Evolutionary conservation across 2,797 vertebrate genomes (phyloP), one percentile per base, ranked within the genome.

Genomic region (Triplophysa yarkandensis): DNA sequence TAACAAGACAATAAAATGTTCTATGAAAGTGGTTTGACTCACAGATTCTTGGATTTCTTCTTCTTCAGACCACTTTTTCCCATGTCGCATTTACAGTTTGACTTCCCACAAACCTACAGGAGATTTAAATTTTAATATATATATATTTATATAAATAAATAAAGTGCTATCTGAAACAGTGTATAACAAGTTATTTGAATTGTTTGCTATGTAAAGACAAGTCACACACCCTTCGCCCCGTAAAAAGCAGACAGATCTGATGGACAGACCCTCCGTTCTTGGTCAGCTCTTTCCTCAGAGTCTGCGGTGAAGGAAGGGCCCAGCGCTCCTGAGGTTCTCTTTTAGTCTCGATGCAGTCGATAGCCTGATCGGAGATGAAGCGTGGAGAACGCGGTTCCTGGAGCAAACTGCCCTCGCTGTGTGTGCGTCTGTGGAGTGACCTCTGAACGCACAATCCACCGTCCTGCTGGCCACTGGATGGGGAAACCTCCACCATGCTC

Each of bases 361-460:
- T 89, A 84, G 93, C 94, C 86, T 93, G 95, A 87, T 98, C 95
- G 0, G 96, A 97, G 80, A 94, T 87, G 81, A 95, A 96, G 83
- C 89, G 91, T n/a, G 93, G 89, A 1, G 92, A 87, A 0, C 88
- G 90, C 60, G 91, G 77, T 77, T 96, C 94, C 84, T 92, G 93
- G 61, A 95, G 89, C 46, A 98, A 88, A 79, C 94, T 96, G 63
- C 95, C 95, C 83, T 98, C 96, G 0, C 95, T 97, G 86, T 96
- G 92, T 0, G 95, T 96, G 46, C 95, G 93, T 74, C 93, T 88
- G 46, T 92, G 88, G 77, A 94, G 87, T 0, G 87, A 94, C 86
- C 87, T 90, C 88, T 91, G 90, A 77, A 92, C 90, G 0, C 89
- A 87, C 58, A 94, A 86, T 6, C 80, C 57, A 0, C 68, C 73